A percentile compares a stretch with the other conserved stretches of the same genome.
Conservation (phyloP, 2,888 invertebrate species). For the Megalurothrips usitatus region DNA sequence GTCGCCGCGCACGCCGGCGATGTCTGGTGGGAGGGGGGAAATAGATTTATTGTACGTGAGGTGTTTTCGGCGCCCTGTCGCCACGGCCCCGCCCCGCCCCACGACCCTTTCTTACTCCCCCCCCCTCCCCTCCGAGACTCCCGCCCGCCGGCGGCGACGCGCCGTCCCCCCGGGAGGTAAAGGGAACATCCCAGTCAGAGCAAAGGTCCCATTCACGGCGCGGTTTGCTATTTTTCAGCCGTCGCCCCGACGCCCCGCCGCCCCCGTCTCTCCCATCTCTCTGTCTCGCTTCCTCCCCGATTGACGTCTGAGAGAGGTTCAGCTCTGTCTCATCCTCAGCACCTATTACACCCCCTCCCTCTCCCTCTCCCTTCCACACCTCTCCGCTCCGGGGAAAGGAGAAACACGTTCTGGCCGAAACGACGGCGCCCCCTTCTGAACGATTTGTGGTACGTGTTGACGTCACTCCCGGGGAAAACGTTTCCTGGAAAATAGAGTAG, state of each 20-base stretch:
- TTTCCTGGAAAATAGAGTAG: too few relatives aligned
- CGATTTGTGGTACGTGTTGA: too few relatives aligned
- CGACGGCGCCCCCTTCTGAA: too few relatives aligned
- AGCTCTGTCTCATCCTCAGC: too few relatives aligned
- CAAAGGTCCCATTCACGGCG: constrained; percentile 7
- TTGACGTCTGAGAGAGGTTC: too few relatives aligned
- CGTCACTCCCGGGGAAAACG: too few relatives aligned
- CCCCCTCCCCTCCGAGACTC: not conserved
- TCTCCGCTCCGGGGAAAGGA: not conserved
- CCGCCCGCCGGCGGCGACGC: not conserved
- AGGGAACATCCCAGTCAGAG: not conserved
- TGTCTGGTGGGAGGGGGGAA: not conserved
- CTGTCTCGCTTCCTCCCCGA: not conserved
- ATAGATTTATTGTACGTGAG: constrained; percentile 24
- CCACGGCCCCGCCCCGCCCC: not conserved
- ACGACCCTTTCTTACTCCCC: not conserved
- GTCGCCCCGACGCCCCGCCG: not conserved
- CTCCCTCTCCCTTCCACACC: not conserved
- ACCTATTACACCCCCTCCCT: not conserved
- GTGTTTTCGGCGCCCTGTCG: constrained; percentile 12
- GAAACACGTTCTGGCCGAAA: too few relatives aligned
- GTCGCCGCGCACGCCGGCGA: too few relatives aligned
- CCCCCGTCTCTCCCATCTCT: not conserved
- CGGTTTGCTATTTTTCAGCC: constrained; percentile 20
- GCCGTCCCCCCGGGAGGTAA: too few relatives aligned